A percentile compares a stretch with the other conserved stretches of the same genome.
Evolutionary conservation across 2,797 vertebrate genomes (phyloP).

Genomic region (Pseudochirops cupreus): DNA sequence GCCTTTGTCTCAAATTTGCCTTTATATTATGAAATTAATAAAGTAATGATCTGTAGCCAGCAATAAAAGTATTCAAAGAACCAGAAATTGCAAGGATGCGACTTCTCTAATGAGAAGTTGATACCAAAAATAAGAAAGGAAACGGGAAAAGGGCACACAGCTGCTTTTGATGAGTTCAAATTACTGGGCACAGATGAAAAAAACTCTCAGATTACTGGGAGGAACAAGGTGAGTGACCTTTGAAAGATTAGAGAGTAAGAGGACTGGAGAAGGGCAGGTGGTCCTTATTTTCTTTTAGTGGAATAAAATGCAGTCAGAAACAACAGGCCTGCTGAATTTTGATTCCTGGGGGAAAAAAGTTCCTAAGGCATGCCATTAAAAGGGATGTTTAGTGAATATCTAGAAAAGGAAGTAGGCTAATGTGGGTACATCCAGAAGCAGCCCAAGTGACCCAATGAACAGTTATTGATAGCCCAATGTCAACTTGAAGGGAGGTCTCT

Average conservation of each 20-base stretch:
- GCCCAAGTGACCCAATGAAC: neutral
- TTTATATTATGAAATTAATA: neutral
- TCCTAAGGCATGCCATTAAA: neutral
- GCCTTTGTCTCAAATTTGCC: neutral
- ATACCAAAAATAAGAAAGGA: neutral
- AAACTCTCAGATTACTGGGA: neutral
- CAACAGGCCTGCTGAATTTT: neutral
- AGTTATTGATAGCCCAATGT: neutral
- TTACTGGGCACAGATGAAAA: neutral
- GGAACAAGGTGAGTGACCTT: neutral
- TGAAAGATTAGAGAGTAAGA: neutral
- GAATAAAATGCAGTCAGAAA: neutral
- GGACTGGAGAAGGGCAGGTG: neutral
- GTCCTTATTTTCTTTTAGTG: neutral
- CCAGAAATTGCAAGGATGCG: neutral
- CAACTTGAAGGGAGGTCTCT: neutral
- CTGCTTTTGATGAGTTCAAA: neutral
- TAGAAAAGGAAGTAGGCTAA: neutral
- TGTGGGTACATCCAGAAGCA: neutral
- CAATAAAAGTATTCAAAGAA: neutral
- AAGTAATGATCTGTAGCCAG: neutral
- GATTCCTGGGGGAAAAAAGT: neutral
- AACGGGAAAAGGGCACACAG: neutral
- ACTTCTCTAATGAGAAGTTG: neutral
- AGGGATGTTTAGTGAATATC: neutral